Evolutionary conservation across 2,888 invertebrate species (phyloP), one percentile per base, ranked within the genome.

Genomic region (Nasonovia ribisnigri): DNA sequence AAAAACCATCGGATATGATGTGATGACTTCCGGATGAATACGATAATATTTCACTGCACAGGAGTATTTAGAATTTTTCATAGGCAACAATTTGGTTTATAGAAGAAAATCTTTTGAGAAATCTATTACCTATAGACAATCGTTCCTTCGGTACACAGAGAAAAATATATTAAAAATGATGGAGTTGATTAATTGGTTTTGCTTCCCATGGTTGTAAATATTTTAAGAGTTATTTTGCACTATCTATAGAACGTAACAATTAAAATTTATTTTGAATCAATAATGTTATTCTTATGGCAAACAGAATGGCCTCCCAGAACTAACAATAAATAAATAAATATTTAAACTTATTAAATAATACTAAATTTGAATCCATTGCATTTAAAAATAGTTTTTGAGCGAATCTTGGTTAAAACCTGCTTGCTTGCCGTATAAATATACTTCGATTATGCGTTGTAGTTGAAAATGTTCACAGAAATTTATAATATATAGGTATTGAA

Each of bases 11-110:
- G 6, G 67, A 67, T 67, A 67, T 36, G 67, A 67, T 67, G 13
- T 67, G n/a, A 67, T 67, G 67, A 67, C n/a, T 67, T 67, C 16
- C 67, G n/a, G 67, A 67, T 67, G 67, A 67, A 67, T 67, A 67
- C 54, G 6, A 54, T 54, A 54, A 16, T 24, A 36, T 6, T 54
- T 54, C 54, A 54, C 67, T 67, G 67, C 36, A 67, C 36, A 67
- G 36, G 5, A 2, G n/a, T 67, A n/a, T 16, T 67, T n/a, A 67
- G 67, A 67, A 67, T 67, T 67, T n/a, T 67, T 67, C 16, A 16
- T n/a, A 16, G n/a, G n/a, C 20, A 20, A 16, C n/a, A 67, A 36
- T 67, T 67, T 36, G n/a, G 67, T 67, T 67, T 67, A 67, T 16
- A 67, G 67, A 67, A 67, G 6, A n/a, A 67, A 36, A 67, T 67